These are phyloP conservation scores for Sceloporus undulatus DNA, from an alignment of 2,113 vertebrate genomes.

Conservation along the genomic window DNA sequence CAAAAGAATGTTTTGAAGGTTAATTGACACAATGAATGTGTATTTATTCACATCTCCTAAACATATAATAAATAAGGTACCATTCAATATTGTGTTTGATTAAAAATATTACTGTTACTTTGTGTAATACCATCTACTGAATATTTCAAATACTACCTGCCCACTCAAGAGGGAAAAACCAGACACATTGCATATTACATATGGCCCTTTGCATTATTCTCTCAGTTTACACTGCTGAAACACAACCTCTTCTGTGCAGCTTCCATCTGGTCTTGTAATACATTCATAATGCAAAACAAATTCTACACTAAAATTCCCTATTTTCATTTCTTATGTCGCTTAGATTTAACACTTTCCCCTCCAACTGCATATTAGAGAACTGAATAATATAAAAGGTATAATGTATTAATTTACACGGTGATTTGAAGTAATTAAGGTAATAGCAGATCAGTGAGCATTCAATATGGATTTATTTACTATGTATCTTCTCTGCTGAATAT, in stretches of 20 bases:
- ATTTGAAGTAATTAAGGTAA: conserved; percentile 43
- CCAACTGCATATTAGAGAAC: conserved; percentile 12
- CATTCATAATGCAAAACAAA: conserved; percentile 44
- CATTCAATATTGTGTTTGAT: conserved; percentile 49
- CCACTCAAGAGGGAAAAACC: conserved; percentile 86
- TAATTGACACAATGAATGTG: conserved; percentile 24
- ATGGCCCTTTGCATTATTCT: conserved; percentile 86
- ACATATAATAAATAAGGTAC: conserved; percentile 42
- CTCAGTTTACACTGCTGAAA: conserved; percentile 73
- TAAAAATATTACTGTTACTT: conserved; percentile 63
- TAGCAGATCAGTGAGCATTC: conserved; percentile 32
- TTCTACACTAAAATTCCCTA: background rate
- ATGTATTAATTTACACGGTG: conserved; percentile 10
- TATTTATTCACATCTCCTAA: conserved; percentile 33
- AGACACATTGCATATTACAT: conserved; percentile 83
- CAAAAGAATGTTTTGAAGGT: conserved; percentile 56
- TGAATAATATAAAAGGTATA: conserved; percentile 27
- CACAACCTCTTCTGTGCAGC: conserved; percentile 58
- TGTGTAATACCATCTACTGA: conserved; percentile 69
- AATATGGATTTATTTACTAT: conserved; percentile 47
- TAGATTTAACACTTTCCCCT: background rate
- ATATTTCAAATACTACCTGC: conserved; percentile 87
- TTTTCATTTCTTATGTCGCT: background rate
- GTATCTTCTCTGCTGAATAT: conserved; percentile 48
- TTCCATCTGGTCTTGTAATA: conserved; percentile 44